Evolutionary conservation across 2,113 vertebrate genomes (phyloP).

Genomic region (Podarcis muralis): DNA sequence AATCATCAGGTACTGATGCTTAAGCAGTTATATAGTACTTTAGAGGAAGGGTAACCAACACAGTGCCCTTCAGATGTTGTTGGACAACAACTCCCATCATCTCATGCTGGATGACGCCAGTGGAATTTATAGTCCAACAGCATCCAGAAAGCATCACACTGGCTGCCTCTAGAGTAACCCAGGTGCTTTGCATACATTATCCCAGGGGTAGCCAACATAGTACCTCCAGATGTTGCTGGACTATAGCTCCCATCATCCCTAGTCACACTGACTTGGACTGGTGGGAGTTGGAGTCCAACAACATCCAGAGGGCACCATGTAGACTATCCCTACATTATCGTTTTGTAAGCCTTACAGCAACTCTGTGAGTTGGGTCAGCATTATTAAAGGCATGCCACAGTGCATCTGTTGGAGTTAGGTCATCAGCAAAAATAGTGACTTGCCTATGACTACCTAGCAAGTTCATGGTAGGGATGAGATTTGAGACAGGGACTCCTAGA

Average conservation of each 20-base stretch:
- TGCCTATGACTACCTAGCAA: not conserved
- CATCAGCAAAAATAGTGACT: not conserved
- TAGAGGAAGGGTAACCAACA: too few species aligned
- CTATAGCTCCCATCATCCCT: not conserved
- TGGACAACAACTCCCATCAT: too few species aligned
- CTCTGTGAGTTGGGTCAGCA: not conserved
- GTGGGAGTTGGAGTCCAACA: not conserved
- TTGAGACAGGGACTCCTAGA: not conserved
- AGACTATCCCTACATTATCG: not conserved
- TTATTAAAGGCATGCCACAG: not conserved
- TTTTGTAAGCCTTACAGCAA: not conserved
- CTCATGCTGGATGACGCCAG: accelerated
- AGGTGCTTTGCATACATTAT: not conserved
- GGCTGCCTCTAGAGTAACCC: too few species aligned
- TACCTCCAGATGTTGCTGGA: not conserved
- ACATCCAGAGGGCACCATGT: not conserved
- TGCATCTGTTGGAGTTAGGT: not conserved
- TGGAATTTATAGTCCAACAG: too few species aligned
- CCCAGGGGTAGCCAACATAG: not conserved
- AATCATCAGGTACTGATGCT: too few species aligned
- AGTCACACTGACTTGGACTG: not conserved
- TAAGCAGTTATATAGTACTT: too few species aligned
- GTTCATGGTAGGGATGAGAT: not conserved
- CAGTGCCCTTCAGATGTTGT: too few species aligned
- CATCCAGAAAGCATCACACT: too few species aligned